A percentile compares a stretch with the other conserved stretches of the same genome.
phyloP scores from a whole-genome alignment of 1,140 invertebrate species.

The Chrysopa pallens region DNA sequence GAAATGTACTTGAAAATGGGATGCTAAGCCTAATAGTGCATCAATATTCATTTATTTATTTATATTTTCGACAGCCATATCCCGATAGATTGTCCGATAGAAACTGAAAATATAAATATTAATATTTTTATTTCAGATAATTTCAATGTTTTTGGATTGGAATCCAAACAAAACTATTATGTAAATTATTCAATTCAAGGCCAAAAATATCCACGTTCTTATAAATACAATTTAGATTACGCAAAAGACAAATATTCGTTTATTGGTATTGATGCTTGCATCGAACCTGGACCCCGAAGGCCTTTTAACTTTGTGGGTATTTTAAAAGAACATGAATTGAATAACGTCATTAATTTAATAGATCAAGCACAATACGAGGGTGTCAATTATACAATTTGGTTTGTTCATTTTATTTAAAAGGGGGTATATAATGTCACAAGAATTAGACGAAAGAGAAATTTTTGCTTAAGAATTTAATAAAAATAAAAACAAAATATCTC shows the following conservation, averaged over 20 bases:
- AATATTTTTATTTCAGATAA: conserved; percentile 61
- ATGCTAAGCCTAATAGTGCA: too few species aligned
- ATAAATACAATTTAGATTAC: conserved; percentile 43
- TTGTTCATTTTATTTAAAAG: background rate
- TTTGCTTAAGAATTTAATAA: too few species aligned
- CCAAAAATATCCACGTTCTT: conserved; percentile 45
- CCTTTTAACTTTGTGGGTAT: conserved; percentile 89
- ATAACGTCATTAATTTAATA: conserved; percentile 29
- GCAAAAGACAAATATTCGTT: conserved; percentile 51
- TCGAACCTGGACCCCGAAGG: conserved; percentile 65
- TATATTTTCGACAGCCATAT: too few species aligned
- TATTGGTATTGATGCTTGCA: conserved; percentile 74
- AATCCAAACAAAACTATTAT: conserved; percentile 58
- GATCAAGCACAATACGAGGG: conserved; percentile 24
- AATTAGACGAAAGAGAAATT: too few species aligned
- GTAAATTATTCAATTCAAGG: conserved; percentile 71
- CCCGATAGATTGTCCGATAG: too few species aligned
- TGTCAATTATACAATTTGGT: conserved; percentile 48
- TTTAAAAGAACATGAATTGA: conserved; percentile 37
- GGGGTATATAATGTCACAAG: too few species aligned
- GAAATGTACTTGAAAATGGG: too few species aligned
- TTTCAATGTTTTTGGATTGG: conserved; percentile 59
- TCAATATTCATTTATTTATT: too few species aligned
- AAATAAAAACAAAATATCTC: too few species aligned
- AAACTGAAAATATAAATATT: too few species aligned